phyloP scores from a whole-genome alignment of 2,797 vertebrate genomes.

The Etheostoma nigrum region DNA sequence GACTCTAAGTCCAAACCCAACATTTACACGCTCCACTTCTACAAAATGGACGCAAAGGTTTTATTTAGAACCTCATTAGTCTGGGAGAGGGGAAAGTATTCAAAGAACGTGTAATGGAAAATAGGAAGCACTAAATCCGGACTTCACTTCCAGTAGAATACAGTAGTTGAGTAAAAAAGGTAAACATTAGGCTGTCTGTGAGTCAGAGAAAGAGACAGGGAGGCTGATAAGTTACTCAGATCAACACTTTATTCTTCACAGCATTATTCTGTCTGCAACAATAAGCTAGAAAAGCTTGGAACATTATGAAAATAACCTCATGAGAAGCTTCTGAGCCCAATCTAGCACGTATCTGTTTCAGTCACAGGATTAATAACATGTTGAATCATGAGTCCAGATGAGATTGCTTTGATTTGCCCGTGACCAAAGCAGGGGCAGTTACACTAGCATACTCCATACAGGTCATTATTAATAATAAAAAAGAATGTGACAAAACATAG shows the following conservation, averaged over 20 bases:
- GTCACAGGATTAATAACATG: slow-evolving; percentile 68
- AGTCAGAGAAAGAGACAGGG: slow-evolving; percentile 9
- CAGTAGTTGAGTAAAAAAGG: slow-evolving; percentile 19
- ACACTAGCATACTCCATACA: slow-evolving; percentile 54
- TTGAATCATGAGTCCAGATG: slow-evolving; percentile 55
- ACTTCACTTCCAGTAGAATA: slow-evolving; percentile 3
- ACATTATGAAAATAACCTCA: slow-evolving; percentile 79
- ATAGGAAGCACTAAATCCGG: slow-evolving; percentile 26
- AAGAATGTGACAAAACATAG: slow-evolving; percentile 50
- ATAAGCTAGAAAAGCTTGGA: slow-evolving; percentile 78
- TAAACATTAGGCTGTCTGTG: not conserved
- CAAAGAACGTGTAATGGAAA: slow-evolving; percentile 45
- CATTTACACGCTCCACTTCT: not conserved
- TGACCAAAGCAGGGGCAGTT: slow-evolving; percentile 54
- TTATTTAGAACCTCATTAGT: not conserved
- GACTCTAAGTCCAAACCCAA: not conserved
- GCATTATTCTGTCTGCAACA: slow-evolving; percentile 76
- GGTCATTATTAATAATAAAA: slow-evolving; percentile 54
- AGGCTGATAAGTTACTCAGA: slow-evolving; percentile 32
- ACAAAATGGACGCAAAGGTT: slow-evolving; percentile 6
- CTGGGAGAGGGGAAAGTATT: not conserved
- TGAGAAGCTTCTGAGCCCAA: slow-evolving; percentile 66
- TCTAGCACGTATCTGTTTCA: slow-evolving; percentile 62
- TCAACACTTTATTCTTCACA: slow-evolving; percentile 84
- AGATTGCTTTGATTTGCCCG: slow-evolving; percentile 59